These are phyloP conservation scores for Drosophila sechellia DNA, from an alignment of 1,140 invertebrate genomes.

Conservation along the genomic window DNA sequence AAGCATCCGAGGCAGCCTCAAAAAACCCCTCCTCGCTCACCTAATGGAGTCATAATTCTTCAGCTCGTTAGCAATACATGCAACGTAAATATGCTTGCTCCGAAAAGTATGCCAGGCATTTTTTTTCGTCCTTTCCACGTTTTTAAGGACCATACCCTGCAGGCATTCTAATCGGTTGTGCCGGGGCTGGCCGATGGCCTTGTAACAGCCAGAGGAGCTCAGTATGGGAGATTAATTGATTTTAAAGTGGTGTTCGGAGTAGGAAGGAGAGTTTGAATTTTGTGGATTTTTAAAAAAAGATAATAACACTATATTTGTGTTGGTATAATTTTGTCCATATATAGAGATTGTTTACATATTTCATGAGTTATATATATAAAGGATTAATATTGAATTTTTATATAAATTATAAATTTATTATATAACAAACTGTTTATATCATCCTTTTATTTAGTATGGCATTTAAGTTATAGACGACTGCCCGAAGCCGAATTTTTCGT, in stretches of 20 bases:
- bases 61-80: slow-evolving; percentile 78
- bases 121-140: slow-evolving; percentile 60
- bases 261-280: not conserved
- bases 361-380: no score
- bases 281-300: not conserved
- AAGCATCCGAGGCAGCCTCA: slow-evolving; percentile 4
- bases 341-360: no score
- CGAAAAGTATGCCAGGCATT: slow-evolving; percentile 72
- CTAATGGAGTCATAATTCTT: slow-evolving; percentile 82
- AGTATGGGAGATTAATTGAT: slow-evolving; percentile 29
- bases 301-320: no score
- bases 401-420: no score
- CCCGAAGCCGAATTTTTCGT: no score
- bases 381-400: no score
- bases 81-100: slow-evolving; percentile 73
- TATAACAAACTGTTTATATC: no score
- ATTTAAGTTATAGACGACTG: no score
- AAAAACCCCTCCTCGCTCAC: slow-evolving; percentile 14
- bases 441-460: no score
- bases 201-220: not conserved
- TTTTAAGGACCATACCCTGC: slow-evolving; percentile 55
- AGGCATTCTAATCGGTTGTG: slow-evolving; percentile 7
- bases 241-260: not conserved
- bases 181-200: not conserved
- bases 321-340: no score